phyloP scores from a whole-genome alignment of 1,140 invertebrate genomes.

The Vanessa tameamea region DNA sequence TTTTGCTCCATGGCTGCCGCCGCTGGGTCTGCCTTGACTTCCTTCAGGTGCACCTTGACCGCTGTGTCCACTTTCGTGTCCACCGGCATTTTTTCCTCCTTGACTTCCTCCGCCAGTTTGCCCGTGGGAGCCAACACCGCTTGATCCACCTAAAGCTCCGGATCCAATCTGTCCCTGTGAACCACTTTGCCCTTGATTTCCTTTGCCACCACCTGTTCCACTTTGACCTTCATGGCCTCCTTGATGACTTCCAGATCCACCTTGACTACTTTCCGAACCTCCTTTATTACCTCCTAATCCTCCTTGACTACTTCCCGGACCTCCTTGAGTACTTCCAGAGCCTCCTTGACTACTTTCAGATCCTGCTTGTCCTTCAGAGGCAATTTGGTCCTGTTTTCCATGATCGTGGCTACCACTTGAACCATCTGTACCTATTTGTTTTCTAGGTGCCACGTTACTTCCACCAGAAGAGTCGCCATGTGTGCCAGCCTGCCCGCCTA shows the following conservation, averaged over 20 bases:
- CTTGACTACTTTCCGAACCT: constrained; percentile 6
- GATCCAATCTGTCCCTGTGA: neutral
- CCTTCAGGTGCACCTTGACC: constrained; percentile 8
- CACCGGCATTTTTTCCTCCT: too few relatives aligned
- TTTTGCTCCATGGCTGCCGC: neutral
- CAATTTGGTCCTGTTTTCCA: too few relatives aligned
- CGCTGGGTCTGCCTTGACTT: constrained; percentile 1
- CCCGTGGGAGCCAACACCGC: too few relatives aligned
- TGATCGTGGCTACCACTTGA: neutral
- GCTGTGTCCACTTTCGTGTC: neutral
- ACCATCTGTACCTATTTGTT: neutral
- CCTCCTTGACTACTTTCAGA: neutral
- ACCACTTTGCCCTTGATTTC: constrained; percentile 5
- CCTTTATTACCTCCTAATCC: neutral
- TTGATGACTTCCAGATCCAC: constrained; percentile 13
- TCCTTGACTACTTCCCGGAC: neutral
- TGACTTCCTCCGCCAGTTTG: too few relatives aligned
- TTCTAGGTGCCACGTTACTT: neutral
- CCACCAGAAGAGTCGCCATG: constrained; percentile 10
- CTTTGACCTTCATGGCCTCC: neutral
- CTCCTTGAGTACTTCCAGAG: neutral
- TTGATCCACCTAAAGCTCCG: neutral
- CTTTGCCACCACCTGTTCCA: neutral
- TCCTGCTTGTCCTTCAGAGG: too few relatives aligned
- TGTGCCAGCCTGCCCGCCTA: neutral